These are phyloP conservation scores for Tetramorium parvispinum DNA, from an alignment of 1,140 invertebrate species.

Conservation along the genomic window DNA sequence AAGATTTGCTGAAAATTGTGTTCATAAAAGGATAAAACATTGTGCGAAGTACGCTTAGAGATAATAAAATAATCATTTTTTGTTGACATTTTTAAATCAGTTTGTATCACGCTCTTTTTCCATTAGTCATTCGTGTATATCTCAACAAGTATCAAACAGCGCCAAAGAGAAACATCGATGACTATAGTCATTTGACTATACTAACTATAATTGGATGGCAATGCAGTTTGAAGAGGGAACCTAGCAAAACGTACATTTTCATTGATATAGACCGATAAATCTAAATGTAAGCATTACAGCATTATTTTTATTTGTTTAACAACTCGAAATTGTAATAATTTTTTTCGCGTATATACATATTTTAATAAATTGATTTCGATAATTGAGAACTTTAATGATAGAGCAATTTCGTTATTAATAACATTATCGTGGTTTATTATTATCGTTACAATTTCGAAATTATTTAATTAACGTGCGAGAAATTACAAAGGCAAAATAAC, in stretches of 20 bases:
- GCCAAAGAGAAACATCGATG: not conserved
- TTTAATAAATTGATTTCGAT: not conserved
- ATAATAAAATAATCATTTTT: not conserved
- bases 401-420: not conserved
- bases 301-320: not conserved
- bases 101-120: not conserved
- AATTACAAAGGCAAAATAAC: not conserved
- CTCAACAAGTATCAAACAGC: not conserved
- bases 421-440: not conserved
- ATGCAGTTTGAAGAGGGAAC: not conserved
- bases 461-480: not conserved
- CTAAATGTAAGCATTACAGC: not conserved
- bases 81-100: not conserved
- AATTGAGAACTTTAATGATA: not conserved
- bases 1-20: not conserved
- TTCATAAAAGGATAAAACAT: not conserved
- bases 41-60: not conserved
- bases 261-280: not conserved
- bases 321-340: not conserved
- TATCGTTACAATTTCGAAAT: not conserved
- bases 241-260: not conserved
- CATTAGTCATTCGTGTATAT: not conserved
- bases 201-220: slow-evolving; percentile 31
- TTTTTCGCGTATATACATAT: not conserved
- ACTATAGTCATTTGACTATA: not conserved